These are phyloP conservation scores for Meiosimyza platycephala DNA, from an alignment of 2,888 invertebrate species.

Conservation along the genomic window DNA sequence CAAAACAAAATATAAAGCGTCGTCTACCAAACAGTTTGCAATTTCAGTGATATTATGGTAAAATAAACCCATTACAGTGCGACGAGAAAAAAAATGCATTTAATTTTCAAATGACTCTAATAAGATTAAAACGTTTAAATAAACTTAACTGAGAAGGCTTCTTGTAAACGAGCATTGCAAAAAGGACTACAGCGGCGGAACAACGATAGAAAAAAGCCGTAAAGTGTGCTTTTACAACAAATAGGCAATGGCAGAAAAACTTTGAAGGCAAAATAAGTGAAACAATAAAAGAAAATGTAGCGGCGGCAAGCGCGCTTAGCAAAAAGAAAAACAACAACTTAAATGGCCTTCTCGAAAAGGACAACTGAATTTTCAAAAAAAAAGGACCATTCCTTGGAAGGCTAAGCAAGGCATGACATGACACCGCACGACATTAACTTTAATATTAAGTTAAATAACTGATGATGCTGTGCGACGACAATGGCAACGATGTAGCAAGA, in stretches of 20 bases:
- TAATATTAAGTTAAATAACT: conserved; percentile 27
- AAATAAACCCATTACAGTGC: no score
- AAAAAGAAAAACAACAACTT: background rate
- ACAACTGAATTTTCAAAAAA: conserved; percentile 9
- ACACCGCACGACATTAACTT: conserved; percentile 21
- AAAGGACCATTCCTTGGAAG: conserved; percentile 4
- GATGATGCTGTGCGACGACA: conserved; percentile 19
- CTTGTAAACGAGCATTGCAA: conserved; percentile 11
- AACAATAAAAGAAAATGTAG: background rate
- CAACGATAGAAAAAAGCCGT: background rate
- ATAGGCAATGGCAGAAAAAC: background rate
- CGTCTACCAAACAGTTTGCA: no score
- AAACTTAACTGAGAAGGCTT: conserved; percentile 2
- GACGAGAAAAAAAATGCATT: no score
- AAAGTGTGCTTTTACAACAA: no score
- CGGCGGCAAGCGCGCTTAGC: no score
- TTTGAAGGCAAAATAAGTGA: background rate
- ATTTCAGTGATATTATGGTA: no score
- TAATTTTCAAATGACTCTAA: background rate
- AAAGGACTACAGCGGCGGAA: conserved; percentile 1
- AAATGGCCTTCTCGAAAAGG: conserved; percentile 6
- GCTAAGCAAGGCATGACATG: background rate
- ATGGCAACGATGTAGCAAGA: background rate
- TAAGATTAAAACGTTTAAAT: conserved; percentile 21
- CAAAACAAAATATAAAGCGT: no score